A percentile compares a stretch with the other conserved stretches of the same genome.
These are phyloP conservation scores for Vidua chalybeata DNA, from an alignment of 2,113 vertebrate species.

Conservation along the genomic window DNA sequence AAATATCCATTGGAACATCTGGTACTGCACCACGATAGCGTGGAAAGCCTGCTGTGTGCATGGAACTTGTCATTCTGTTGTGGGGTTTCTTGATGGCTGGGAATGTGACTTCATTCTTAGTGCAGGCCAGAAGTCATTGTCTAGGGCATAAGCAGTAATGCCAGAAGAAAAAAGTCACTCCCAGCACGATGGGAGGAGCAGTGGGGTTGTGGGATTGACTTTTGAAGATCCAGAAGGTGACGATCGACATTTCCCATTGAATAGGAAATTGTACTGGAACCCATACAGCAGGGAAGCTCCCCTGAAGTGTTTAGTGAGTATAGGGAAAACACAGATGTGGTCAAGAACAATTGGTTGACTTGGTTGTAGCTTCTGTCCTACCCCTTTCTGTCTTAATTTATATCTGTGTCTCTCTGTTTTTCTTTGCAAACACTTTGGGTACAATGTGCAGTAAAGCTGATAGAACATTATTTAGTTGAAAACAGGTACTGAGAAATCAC, in stretches of 20 bases:
- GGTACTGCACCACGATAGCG: neutral
- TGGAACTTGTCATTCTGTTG: neutral
- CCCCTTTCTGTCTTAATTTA: neutral
- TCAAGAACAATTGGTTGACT: neutral
- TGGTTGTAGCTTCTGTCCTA: neutral
- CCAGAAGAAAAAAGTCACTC: conserved; percentile 3
- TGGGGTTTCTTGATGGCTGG: neutral
- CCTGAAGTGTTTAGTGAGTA: neutral
- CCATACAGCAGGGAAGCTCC: neutral
- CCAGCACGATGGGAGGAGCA: neutral
- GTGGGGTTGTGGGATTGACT: neutral
- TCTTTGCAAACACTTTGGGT: neutral
- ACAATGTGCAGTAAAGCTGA: neutral
- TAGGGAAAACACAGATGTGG: neutral
- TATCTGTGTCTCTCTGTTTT: neutral
- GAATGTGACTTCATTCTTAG: neutral
- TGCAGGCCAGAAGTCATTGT: neutral
- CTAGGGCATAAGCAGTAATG: neutral
- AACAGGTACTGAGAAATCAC: neutral
- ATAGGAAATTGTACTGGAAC: neutral
- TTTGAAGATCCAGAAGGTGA: conserved; percentile 2
- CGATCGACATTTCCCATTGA: neutral
- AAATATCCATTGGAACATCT: neutral
- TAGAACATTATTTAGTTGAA: neutral
- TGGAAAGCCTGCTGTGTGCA: neutral